Conservation (phyloP, 1,140 invertebrate species). For the Trichoplusia ni region DNA sequence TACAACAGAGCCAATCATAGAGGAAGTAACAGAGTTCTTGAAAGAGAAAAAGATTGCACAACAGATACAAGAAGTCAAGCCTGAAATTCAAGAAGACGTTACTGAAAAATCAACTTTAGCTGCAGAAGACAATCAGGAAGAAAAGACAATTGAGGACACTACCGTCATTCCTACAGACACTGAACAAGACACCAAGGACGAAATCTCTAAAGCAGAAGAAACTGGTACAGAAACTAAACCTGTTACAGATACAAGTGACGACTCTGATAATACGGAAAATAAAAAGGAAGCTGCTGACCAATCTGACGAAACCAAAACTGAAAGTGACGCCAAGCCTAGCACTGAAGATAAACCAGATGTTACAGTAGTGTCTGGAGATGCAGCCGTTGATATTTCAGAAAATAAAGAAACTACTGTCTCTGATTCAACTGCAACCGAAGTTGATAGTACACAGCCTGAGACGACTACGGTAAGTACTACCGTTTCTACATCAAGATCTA, state of each 20-base stretch:
- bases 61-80: not conserved
- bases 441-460: conserved; percentile 39
- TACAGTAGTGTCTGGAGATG: conserved; percentile 31
- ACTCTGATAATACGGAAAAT: conserved; percentile 30
- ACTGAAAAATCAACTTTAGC: not conserved
- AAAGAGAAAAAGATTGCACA: conserved; percentile 17
- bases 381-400: conserved; percentile 38
- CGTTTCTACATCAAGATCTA: conserved; percentile 52
- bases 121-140: not conserved
- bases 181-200: not conserved
- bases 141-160: not conserved
- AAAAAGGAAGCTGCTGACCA: conserved; percentile 24
- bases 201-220: not conserved
- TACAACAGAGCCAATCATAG: conserved; percentile 41
- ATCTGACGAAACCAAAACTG: conserved; percentile 29
- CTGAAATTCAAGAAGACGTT: not conserved
- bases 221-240: not conserved
- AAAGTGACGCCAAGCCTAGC: conserved; percentile 23
- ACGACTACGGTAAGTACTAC: conserved; percentile 63
- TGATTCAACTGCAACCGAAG: conserved; percentile 33
- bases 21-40: conserved; percentile 31
- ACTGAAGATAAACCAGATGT: conserved; percentile 30
- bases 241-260: conserved; percentile 22
- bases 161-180: not conserved
- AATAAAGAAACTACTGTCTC: conserved; percentile 37